phyloP scores from a whole-genome alignment of 2,888 invertebrate genomes.

The Aphrophora alni region DNA sequence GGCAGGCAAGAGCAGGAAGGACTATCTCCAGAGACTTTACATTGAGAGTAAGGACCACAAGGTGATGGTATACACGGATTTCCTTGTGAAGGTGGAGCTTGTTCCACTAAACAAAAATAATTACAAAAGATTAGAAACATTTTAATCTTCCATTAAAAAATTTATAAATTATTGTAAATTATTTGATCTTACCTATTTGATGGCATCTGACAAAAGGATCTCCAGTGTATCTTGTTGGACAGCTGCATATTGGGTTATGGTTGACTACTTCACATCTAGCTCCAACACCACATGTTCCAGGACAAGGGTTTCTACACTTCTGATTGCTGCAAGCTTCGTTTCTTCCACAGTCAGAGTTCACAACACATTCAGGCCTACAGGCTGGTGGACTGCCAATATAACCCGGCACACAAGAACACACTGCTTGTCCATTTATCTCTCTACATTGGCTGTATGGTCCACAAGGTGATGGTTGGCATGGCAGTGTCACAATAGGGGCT shows the following conservation, averaged over 20 bases:
- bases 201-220: slow-evolving; percentile 70
- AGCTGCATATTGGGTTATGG: slow-evolving; percentile 67
- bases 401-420: slow-evolving; percentile 73
- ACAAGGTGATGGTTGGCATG: slow-evolving; percentile 62
- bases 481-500: slow-evolving; percentile 58
- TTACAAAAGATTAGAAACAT: too few species aligned
- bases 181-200: slow-evolving; percentile 54
- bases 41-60: slow-evolving; percentile 70
- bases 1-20: slow-evolving; percentile 74
- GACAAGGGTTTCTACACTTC: slow-evolving; percentile 79
- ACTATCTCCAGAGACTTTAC: slow-evolving; percentile 65
- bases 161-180: too few species aligned
- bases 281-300: slow-evolving; percentile 73
- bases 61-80: slow-evolving; percentile 70
- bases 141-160: too few species aligned
- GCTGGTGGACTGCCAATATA: slow-evolving; percentile 78
- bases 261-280: slow-evolving; percentile 69
- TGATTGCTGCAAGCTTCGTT: slow-evolving; percentile 76
- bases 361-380: slow-evolving; percentile 59
- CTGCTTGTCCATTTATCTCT: slow-evolving; percentile 73
- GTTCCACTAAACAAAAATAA: background rate
- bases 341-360: slow-evolving; percentile 71
- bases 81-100: slow-evolving; percentile 28
- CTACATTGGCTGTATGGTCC: slow-evolving; percentile 69
- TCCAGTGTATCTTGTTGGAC: too few species aligned